Evolutionary conservation across 2,113 vertebrate species (phyloP), one percentile per base, ranked within the genome.

Genomic region (Stercorarius parasiticus): DNA sequence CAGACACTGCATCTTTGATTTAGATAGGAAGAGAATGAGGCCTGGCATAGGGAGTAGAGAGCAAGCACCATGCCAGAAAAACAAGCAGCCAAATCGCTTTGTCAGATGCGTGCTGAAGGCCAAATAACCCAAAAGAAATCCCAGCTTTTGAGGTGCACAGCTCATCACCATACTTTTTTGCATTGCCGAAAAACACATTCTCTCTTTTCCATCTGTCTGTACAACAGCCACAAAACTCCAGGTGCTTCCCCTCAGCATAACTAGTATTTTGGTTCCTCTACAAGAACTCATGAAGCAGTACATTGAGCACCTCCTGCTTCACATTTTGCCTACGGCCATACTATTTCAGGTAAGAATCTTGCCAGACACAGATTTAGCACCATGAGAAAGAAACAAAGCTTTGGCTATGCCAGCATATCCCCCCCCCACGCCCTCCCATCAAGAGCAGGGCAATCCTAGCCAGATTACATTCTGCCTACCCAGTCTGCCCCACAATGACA

Each of bases 51-150:
- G 77, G 62, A 94, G n/a, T 1, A 86, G 25, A 70, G 36, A 90
- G 76, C 79, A 86, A 92, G 71, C 26, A 83, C 36, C 22, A n/a
- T 1, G 34, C 85, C 90, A 96, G 58, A 77, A 92, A 93, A 89
- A 66, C 36, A 83, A 36, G 74, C 72, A 86, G 92, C 87, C 85
- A 94, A 88, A 93, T 73, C 0, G 0, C 66, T 96, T 67, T 91
- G 47, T 82, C 70, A 78, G 34, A 82, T 30, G n/a, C 73, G 65
- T 15, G 85, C 22, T 19, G 34, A 55, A 93, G 61, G 40, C 45
- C 72, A 88, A 95, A 45, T 53, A 88, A 67, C 30, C 42, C 38
- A 42, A 38, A 53, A 92, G 59, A 77, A 93, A 65, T 4, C 25
- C 4, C 42, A 76, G 70, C 29, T 76, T 93, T 47, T 70, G 78